Evolutionary conservation across 2,888 invertebrate genomes (phyloP).

Genomic region (Muschampia plurimacula): DNA sequence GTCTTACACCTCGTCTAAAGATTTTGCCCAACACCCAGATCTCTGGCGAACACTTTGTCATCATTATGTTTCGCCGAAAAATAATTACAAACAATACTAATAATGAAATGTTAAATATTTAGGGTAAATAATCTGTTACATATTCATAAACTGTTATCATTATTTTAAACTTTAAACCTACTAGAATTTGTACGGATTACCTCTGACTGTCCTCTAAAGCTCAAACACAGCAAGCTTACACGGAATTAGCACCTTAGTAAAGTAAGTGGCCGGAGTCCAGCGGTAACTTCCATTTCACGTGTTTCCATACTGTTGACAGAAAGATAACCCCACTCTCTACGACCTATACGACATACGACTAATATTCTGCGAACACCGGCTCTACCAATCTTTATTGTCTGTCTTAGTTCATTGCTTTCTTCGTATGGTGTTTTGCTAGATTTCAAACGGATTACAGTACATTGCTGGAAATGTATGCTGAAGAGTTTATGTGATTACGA

Average conservation of each 20-base stretch:
- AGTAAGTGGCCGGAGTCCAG: slow-evolving; percentile 61
- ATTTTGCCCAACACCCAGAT: too few relatives aligned
- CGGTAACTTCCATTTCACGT: slow-evolving; percentile 54
- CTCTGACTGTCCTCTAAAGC: background rate
- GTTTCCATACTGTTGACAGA: slow-evolving; percentile 68
- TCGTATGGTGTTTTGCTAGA: background rate
- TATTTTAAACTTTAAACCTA: too few relatives aligned
- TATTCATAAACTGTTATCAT: too few relatives aligned
- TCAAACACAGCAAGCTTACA: background rate
- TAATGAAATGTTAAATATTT: too few relatives aligned
- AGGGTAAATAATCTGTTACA: too few relatives aligned
- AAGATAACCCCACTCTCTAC: slow-evolving; percentile 48
- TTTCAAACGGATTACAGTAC: slow-evolving; percentile 1
- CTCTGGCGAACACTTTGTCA: too few relatives aligned
- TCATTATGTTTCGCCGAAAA: too few relatives aligned
- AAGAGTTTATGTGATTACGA: background rate
- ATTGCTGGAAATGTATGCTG: slow-evolving; percentile 18
- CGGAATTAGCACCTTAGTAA: slow-evolving; percentile 63
- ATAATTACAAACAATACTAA: too few relatives aligned
- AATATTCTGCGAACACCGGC: slow-evolving; percentile 13
- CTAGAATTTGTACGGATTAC: too few relatives aligned
- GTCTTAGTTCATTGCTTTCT: slow-evolving; percentile 17
- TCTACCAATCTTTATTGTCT: background rate
- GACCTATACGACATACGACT: slow-evolving; percentile 4
- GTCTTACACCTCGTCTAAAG: too few relatives aligned